Conservation (phyloP, 2,888 invertebrate species). For the Metellina segmentata region DNA sequence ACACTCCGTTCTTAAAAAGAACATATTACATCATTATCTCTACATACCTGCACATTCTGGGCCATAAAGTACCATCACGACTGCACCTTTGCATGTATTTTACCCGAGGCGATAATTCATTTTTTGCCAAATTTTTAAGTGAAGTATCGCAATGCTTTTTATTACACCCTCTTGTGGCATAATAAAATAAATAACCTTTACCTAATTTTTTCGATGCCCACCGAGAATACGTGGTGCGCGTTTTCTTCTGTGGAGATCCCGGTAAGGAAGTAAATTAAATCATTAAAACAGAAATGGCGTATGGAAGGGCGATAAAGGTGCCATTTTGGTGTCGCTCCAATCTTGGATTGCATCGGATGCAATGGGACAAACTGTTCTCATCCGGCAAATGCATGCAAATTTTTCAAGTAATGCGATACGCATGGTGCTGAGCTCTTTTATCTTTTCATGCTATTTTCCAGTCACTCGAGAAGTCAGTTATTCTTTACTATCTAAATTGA, state of each 20-base stretch:
- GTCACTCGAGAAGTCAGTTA: neutral
- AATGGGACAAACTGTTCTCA: neutral
- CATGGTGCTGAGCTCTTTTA: neutral
- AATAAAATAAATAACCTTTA: neutral
- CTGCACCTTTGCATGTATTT: neutral
- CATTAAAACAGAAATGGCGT: too few relatives aligned
- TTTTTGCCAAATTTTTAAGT: constrained; percentile 5
- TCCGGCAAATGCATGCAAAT: constrained; percentile 32
- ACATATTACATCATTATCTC: constrained; percentile 38
- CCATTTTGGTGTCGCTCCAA: neutral
- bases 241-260: too few relatives aligned
- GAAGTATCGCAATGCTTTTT: neutral
- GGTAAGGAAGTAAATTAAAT: too few relatives aligned
- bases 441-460: constrained; percentile 9
- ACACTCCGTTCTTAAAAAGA: constrained; percentile 6
- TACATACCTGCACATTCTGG: constrained; percentile 4
- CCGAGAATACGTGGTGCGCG: too few relatives aligned
- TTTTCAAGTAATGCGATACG: constrained; percentile 24
- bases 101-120: constrained; percentile 12
- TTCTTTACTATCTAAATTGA: constrained; percentile 16
- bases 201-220: too few relatives aligned
- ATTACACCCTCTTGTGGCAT: neutral
- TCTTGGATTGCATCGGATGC: constrained; percentile 2
- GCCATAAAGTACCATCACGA: constrained; percentile 6
- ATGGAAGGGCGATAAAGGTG: neutral